Conservation (phyloP, 23 tunicate species). For the Aplidium turbinatum region DNA sequence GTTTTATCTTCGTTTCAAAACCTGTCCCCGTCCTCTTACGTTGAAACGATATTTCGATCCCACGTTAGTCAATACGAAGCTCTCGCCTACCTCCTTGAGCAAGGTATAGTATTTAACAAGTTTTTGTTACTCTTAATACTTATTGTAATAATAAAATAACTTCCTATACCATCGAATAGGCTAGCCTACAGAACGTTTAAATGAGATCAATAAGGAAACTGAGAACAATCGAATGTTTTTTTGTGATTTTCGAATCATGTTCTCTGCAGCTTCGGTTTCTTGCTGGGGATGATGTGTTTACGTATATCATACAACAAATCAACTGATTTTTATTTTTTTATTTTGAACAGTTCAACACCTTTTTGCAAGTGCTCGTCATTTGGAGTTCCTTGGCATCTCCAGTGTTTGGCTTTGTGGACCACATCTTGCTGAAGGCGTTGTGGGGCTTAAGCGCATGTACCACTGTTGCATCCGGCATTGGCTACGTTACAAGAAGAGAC, state of each 20-base stretch:
- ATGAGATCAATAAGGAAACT: no score
- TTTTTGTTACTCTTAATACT: no score
- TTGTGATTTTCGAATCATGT: no score
- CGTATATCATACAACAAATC: no score
- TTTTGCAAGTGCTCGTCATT: slow-evolving; percentile 55
- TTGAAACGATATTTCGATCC: slow-evolving; percentile 94
- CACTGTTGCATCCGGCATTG: slow-evolving; percentile 68
- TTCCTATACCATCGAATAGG: neutral
- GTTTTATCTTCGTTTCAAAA: slow-evolving; percentile 77
- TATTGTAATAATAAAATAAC: no score
- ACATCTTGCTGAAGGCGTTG: slow-evolving; percentile 39
- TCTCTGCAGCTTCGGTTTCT: no score
- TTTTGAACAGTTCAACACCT: slow-evolving; percentile 61
- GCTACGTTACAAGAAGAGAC: slow-evolving; percentile 58
- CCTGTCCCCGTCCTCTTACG: slow-evolving; percentile 92
- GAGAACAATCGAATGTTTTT: no score
- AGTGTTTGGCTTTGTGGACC: slow-evolving; percentile 60
- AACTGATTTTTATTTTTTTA: neutral
- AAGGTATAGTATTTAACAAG: slow-evolving; percentile 77
- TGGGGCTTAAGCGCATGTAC: slow-evolving; percentile 68
- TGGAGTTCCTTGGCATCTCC: slow-evolving; percentile 75
- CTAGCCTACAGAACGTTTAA: no score
- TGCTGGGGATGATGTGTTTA: no score
- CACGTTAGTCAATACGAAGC: slow-evolving; percentile 80
- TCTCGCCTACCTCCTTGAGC: slow-evolving; percentile 78